Evolutionary conservation across 2,113 vertebrate genomes (phyloP), one percentile per base, ranked within the genome.

Genomic region (Zingel zingel): DNA sequence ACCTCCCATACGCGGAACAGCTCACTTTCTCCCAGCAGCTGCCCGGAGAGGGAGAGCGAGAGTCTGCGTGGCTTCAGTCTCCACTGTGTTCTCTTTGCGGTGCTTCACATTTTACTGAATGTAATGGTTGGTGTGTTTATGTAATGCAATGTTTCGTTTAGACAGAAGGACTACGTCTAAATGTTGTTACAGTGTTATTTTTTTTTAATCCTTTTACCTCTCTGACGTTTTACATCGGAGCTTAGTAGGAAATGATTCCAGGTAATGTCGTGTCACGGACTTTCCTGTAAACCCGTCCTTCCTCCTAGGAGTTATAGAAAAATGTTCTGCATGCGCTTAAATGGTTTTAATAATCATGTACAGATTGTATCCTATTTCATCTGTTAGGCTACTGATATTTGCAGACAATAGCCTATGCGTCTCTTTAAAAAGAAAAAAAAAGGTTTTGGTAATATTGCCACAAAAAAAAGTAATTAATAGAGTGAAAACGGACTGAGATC

Each of bases 231-330:
- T 78, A 77, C 91, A 76, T 76, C 84, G 94, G 93, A 94, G 90
- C 85, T 85, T 93, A 82, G 76, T 90, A 92, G 77, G 62, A 74
- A 92, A 39, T 93, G 79, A 89, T 79, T 85, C 48, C 92, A 95
- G 94, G 94, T 95, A 95, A 95, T 86, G 93, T 92, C 77, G 82
- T 81, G 86, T 21, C 79, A 70, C 81, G 85, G 88, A 87, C 83
- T 91, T 83, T 84, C 66, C 86, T 82, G 83, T 77, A 70, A 90
- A 70, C 58, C 76, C 83, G 45, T 78, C 56, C 64, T 83, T 88
- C 69, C 61, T 30, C 18, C 25, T 80, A 6, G 58, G 76, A 88
- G 58, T 84, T 75, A 79, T 51, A 82, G 19, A 71, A 47, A 27
- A 50, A 66, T 8, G 7, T 71, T 27, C 53, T 86, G 87, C 88